A percentile compares a stretch with the other conserved stretches of the same genome.
Evolutionary conservation across 2,113 vertebrate species (phyloP).

Genomic region (Steatornis caripensis): DNA sequence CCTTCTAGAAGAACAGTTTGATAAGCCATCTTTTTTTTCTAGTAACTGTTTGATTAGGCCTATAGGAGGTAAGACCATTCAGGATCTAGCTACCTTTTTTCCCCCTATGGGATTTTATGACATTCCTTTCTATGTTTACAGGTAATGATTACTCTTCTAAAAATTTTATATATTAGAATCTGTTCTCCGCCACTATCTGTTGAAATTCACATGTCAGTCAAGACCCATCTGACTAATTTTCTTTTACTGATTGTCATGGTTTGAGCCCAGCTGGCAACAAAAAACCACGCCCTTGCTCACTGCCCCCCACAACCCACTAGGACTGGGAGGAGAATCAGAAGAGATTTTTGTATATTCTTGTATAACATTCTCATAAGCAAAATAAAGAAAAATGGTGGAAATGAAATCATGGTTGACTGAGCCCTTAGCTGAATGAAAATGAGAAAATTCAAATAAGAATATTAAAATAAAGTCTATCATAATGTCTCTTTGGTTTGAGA

Average conservation of each 20-base stretch:
- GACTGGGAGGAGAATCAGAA: no score
- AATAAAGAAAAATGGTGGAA: background rate
- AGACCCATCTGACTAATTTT: background rate
- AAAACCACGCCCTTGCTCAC: no score
- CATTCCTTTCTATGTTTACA: background rate
- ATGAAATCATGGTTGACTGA: background rate
- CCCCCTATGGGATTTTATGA: rapidly evolving
- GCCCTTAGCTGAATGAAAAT: background rate
- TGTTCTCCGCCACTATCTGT: background rate
- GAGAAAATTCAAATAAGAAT: no score
- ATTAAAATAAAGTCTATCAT: background rate
- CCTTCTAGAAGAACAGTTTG: background rate
- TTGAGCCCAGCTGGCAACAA: no score
- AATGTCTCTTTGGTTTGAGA: background rate
- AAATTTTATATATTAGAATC: background rate
- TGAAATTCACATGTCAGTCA: background rate
- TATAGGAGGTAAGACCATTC: background rate
- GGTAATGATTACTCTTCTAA: background rate
- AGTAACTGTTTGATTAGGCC: background rate
- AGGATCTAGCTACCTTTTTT: background rate
- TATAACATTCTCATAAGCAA: background rate
- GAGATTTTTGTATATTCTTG: background rate
- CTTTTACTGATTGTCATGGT: background rate
- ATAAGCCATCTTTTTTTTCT: background rate
- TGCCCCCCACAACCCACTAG: no score